Percentiles rank a stretch among this genome's conserved stretches.
These are phyloP conservation scores for Calidris pygmaea DNA, from an alignment of 2,113 vertebrate species.

Conservation along the genomic window DNA sequence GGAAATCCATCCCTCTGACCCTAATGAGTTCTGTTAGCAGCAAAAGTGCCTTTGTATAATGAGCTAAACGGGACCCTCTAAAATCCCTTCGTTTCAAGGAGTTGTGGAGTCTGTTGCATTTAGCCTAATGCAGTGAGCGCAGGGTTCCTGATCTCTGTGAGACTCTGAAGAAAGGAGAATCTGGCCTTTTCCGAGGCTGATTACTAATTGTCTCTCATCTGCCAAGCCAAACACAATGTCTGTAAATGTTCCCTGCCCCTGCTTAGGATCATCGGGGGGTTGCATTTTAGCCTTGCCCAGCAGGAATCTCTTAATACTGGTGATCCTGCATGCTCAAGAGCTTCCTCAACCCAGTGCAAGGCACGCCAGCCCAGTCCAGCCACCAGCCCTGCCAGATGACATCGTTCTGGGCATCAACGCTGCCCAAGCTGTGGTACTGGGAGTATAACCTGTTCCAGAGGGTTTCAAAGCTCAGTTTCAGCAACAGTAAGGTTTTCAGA, in stretches of 20 bases:
- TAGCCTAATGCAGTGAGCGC: not conserved
- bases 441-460: not conserved
- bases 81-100: not conserved
- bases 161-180: not conserved
- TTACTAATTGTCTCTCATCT: not conserved
- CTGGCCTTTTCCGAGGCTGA: not conserved
- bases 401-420: fast-evolving
- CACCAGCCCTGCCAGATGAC: not conserved
- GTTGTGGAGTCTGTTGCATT: not conserved
- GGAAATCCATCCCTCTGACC: not conserved
- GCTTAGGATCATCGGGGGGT: not conserved
- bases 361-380: not conserved
- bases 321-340: not conserved
- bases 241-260: not conserved
- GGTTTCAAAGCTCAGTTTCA: not conserved
- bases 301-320: not conserved
- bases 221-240: not conserved
- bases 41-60: not conserved
- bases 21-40: not conserved
- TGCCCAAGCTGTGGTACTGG: not conserved
- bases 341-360: fast-evolving
- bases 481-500: not conserved
- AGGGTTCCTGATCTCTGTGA: not conserved
- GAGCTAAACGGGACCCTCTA: not conserved
- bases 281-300: not conserved